Evolutionary conservation across 2,113 vertebrate genomes (phyloP).

Genomic region (Microcebus tavaratra): DNA sequence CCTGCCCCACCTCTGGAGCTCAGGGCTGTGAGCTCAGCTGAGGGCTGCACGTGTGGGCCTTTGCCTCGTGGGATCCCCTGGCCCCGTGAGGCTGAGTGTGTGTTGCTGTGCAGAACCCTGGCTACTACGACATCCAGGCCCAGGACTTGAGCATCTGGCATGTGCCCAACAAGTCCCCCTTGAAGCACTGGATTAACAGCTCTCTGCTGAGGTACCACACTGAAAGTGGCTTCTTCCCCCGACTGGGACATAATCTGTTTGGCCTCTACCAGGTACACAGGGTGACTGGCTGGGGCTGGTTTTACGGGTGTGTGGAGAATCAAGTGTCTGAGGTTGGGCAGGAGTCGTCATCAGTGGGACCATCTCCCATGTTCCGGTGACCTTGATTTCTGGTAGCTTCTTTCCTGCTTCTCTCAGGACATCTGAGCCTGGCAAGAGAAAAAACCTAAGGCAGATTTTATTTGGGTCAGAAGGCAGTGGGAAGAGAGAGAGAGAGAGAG

Average conservation of each 20-base stretch:
- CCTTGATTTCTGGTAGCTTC: background rate
- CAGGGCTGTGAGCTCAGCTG: background rate
- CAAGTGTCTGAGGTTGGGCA: background rate
- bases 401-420: background rate
- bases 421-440: background rate
- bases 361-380: background rate
- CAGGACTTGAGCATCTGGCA: slow-evolving; percentile 72
- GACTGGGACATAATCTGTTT: slow-evolving; percentile 50
- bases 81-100: too few species aligned
- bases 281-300: background rate
- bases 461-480: too few species aligned
- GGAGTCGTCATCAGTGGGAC: fast-evolving
- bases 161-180: slow-evolving; percentile 56
- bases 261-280: background rate
- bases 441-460: too few species aligned
- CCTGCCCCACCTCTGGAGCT: background rate
- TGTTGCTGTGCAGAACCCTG: slow-evolving; percentile 68
- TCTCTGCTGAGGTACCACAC: slow-evolving; percentile 72
- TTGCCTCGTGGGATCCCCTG: background rate
- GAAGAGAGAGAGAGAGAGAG: too few species aligned
- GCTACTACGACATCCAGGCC: slow-evolving; percentile 67
- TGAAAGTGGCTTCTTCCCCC: slow-evolving; percentile 18
- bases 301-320: too few species aligned
- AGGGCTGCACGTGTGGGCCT: too few species aligned
- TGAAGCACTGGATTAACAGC: slow-evolving; percentile 24